Evolutionary conservation across 2,797 vertebrate species (phyloP).

Genomic region (Dipus sagitta): DNA sequence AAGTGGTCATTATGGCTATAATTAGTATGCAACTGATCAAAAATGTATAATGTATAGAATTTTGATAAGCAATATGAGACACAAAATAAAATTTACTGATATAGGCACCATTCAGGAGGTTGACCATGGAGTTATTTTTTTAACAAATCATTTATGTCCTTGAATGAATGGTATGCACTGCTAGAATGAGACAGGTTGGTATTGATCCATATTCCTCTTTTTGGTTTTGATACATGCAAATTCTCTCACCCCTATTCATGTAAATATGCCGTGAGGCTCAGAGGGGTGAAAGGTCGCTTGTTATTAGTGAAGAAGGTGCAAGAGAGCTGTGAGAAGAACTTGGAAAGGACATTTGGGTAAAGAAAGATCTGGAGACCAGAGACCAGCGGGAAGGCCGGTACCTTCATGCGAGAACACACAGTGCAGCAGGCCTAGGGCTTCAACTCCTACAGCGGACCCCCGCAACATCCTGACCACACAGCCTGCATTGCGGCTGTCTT

Average conservation of each 20-base stretch:
- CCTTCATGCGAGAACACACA: fast-evolving
- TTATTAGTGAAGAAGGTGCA: background rate
- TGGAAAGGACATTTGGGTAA: no score
- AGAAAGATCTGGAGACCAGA: background rate
- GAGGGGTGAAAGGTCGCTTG: background rate
- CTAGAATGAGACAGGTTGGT: background rate
- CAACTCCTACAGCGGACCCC: no score
- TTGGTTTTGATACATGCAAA: background rate
- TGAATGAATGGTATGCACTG: background rate
- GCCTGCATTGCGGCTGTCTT: background rate
- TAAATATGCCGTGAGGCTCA: background rate
- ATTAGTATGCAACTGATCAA: background rate
- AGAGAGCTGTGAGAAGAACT: background rate
- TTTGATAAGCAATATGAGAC: background rate
- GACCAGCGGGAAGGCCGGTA: fast-evolving
- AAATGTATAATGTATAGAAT: background rate
- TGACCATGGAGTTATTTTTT: background rate
- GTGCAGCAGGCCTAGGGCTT: no score
- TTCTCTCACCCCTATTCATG: background rate
- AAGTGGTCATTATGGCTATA: background rate
- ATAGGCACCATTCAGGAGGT: slow-evolving; percentile 2
- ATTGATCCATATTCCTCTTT: background rate
- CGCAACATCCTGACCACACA: background rate
- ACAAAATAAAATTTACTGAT: slow-evolving; percentile 28
- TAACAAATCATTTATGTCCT: background rate